These are phyloP conservation scores for Malaclemys terrapin DNA, from an alignment of 2,113 vertebrate species.

Conservation along the genomic window DNA sequence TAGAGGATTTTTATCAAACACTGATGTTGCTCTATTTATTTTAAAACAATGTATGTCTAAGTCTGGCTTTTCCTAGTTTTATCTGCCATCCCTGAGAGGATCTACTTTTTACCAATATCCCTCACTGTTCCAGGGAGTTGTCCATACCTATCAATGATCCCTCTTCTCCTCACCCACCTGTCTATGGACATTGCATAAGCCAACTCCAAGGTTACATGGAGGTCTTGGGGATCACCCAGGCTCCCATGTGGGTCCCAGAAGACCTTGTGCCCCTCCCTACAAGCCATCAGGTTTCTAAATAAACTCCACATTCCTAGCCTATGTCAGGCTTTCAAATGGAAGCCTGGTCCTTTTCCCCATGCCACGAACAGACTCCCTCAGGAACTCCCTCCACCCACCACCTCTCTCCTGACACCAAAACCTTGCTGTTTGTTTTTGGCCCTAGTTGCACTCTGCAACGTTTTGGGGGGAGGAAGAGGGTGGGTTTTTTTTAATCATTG, in stretches of 20 bases:
- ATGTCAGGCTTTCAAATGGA: neutral
- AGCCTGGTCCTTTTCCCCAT: neutral
- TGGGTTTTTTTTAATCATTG: accelerated
- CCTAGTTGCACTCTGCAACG: neutral
- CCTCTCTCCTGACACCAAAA: neutral
- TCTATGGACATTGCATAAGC: neutral
- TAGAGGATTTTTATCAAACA: constrained; percentile 54
- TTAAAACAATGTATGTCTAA: constrained; percentile 35
- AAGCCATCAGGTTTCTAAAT: neutral
- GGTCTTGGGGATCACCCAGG: neutral
- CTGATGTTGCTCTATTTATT: constrained; percentile 43
- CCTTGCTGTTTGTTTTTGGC: neutral
- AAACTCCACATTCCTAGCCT: neutral
- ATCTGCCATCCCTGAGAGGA: constrained; percentile 7
- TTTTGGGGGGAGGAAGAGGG: neutral
- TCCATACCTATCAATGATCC: neutral
- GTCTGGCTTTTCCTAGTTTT: constrained; percentile 1
- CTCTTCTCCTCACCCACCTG: neutral
- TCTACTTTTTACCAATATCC: neutral
- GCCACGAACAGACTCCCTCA: neutral
- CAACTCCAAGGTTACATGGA: neutral
- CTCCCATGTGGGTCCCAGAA: neutral
- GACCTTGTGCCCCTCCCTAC: neutral
- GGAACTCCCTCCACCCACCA: accelerated
- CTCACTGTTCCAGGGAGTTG: neutral